Evolutionary conservation across 2,888 invertebrate genomes (phyloP).

Genomic region (Diachrysia chrysitis): DNA sequence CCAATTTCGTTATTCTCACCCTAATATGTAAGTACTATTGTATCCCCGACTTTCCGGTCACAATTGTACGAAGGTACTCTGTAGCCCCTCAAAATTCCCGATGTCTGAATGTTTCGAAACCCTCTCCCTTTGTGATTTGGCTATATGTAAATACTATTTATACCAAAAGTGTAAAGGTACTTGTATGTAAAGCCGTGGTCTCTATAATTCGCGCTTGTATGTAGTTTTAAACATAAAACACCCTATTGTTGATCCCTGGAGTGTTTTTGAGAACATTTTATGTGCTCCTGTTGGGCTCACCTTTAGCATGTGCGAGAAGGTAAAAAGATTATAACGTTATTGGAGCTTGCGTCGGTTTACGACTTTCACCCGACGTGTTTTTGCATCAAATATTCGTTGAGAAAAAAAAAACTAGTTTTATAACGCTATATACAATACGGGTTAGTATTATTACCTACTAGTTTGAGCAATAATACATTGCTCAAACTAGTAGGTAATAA

Average conservation of each 20-base stretch:
- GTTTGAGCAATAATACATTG: constrained; percentile 16
- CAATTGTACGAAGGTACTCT: constrained; percentile 49
- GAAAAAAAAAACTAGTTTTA: constrained; percentile 23
- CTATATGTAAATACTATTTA: constrained; percentile 60
- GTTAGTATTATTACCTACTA: constrained; percentile 30
- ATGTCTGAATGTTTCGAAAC: constrained; percentile 57
- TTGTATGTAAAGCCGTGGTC: constrained; percentile 64
- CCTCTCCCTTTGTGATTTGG: constrained; percentile 53
- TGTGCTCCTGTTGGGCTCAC: constrained; percentile 73
- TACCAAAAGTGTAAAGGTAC: constrained; percentile 59
- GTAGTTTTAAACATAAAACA: constrained; percentile 74
- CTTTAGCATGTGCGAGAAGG: constrained; percentile 66
- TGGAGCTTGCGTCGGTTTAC: constrained; percentile 52
- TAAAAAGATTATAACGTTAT: constrained; percentile 60
- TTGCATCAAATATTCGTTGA: constrained; percentile 33
- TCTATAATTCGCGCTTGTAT: constrained; percentile 69
- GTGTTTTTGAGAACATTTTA: constrained; percentile 77
- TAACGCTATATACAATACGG: constrained; percentile 13
- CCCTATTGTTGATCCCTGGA: constrained; percentile 77
- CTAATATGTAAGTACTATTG: constrained; percentile 66
- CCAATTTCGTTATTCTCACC: constrained; percentile 63
- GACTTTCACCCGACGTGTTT: constrained; percentile 44
- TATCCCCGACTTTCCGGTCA: constrained; percentile 64
- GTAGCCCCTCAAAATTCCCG: constrained; percentile 54
- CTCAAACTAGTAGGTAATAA: no score